Percentiles rank a stretch among this genome's conserved stretches.
Evolutionary conservation across 2,113 vertebrate genomes (phyloP).

Genomic region (Penelope pileata): DNA sequence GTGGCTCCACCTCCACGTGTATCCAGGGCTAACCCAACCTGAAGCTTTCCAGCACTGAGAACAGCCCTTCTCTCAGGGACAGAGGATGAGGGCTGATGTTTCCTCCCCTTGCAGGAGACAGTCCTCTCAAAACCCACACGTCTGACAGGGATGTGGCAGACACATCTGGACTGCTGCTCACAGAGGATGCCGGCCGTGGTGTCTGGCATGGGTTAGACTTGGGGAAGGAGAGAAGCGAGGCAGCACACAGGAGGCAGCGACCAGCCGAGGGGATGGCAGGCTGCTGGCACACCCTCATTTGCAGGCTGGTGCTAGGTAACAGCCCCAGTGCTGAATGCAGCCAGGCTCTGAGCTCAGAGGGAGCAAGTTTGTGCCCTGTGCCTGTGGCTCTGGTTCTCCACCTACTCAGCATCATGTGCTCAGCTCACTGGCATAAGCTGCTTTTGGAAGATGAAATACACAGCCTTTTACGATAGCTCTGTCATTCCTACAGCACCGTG

Average conservation of each 20-base stretch:
- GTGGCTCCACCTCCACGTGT: neutral
- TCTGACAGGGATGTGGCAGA: neutral
- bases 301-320: neutral
- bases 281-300: neutral
- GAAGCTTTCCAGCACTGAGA: neutral
- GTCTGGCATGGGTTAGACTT: neutral
- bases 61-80: neutral
- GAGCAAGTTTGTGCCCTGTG: neutral
- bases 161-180: neutral
- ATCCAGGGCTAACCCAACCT: neutral
- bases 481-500: neutral
- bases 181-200: neutral
- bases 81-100: neutral
- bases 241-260: neutral
- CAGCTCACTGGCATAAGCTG: neutral
- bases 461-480: neutral
- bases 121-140: neutral
- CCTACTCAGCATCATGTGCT: neutral
- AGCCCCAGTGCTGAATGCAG: neutral
- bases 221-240: neutral
- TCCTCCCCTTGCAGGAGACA: neutral
- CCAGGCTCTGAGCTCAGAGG: neutral
- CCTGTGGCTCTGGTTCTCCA: neutral
- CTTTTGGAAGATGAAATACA: neutral
- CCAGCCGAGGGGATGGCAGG: accelerated